These are phyloP conservation scores for Drusus annulatus DNA, from an alignment of 1,140 invertebrate genomes.

Conservation along the genomic window DNA sequence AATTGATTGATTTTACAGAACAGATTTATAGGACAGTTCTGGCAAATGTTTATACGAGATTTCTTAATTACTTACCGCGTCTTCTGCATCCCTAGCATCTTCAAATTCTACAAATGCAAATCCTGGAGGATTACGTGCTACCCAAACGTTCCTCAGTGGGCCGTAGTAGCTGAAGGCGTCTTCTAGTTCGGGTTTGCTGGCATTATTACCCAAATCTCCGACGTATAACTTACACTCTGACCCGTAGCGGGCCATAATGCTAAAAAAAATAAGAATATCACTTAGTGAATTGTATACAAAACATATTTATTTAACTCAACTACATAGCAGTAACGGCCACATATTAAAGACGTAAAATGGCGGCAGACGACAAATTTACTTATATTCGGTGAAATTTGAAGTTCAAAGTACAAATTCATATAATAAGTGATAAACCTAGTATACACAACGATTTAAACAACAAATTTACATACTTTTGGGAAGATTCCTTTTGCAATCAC, in stretches of 20 bases:
- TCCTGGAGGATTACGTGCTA: slow-evolving; percentile 92
- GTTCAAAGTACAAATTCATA: neutral
- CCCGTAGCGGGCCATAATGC: slow-evolving; percentile 81
- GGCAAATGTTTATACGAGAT: too few relatives aligned
- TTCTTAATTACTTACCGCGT: slow-evolving; percentile 79
- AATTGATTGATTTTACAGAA: too few relatives aligned
- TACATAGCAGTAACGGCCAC: neutral
- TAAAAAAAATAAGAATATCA: slow-evolving; percentile 19
- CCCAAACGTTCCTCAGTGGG: slow-evolving; percentile 94
- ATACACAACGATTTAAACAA: neutral
- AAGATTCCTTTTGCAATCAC: slow-evolving; percentile 18
- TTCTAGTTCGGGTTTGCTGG: slow-evolving; percentile 92
- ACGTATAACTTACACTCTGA: slow-evolving; percentile 97
- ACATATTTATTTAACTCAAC: neutral
- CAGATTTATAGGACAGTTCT: too few relatives aligned
- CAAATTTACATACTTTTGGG: neutral
- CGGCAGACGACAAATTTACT: slow-evolving; percentile 21
- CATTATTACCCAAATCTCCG: slow-evolving; percentile 91
- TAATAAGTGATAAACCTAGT: neutral
- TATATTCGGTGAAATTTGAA: neutral
- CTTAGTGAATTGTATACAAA: neutral
- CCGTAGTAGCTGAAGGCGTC: slow-evolving; percentile 97
- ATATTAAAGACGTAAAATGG: slow-evolving; percentile 23
- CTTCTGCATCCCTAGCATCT: slow-evolving; percentile 90
- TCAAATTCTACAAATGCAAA: slow-evolving; percentile 98